These are phyloP conservation scores for Drosophila athabasca DNA, from an alignment of 1,140 invertebrate species.

Conservation along the genomic window DNA sequence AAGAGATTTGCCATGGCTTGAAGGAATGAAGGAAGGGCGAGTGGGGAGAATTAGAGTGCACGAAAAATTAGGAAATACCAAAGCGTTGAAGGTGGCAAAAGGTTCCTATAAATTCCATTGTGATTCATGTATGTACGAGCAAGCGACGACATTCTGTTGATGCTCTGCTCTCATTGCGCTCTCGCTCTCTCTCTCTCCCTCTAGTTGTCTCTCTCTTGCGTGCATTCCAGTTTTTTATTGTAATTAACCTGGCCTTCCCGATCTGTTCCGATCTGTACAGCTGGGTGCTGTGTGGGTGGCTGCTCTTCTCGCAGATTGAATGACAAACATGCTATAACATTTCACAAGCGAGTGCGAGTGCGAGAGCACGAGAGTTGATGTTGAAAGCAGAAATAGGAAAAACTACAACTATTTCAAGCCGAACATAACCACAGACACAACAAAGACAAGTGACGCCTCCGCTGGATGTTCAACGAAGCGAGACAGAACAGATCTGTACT, in stretches of 20 bases:
- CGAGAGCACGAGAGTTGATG: too few relatives aligned
- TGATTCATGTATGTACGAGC: constrained; percentile 6
- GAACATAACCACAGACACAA: constrained; percentile 34
- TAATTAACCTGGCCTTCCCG: not conserved
- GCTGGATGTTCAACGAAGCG: constrained; percentile 29
- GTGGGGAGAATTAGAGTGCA: constrained; percentile 27
- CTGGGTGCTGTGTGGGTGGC: constrained; percentile 36
- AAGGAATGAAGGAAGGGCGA: too few relatives aligned
- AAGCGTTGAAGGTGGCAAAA: constrained; percentile 5
- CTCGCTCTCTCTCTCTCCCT: constrained; percentile 6
- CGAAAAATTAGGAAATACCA: constrained; percentile 25
- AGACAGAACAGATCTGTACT: constrained; percentile 3
- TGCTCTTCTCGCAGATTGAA: constrained; percentile 36
- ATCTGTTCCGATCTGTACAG: too few relatives aligned
- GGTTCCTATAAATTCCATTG: constrained; percentile 10
- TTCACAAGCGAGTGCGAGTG: constrained; percentile 14
- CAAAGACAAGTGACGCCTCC: constrained; percentile 32
- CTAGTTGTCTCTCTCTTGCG: constrained; percentile 11
- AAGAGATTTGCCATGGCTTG: constrained; percentile 33
- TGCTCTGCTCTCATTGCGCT: constrained; percentile 21
- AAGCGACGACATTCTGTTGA: too few relatives aligned
- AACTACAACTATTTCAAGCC: constrained; percentile 25
- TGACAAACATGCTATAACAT: constrained; percentile 53
- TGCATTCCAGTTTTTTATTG: constrained; percentile 4
- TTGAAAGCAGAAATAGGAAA: constrained; percentile 1